Conservation (phyloP, 2,888 invertebrate species). For the Netelia fuscicornis region DNA sequence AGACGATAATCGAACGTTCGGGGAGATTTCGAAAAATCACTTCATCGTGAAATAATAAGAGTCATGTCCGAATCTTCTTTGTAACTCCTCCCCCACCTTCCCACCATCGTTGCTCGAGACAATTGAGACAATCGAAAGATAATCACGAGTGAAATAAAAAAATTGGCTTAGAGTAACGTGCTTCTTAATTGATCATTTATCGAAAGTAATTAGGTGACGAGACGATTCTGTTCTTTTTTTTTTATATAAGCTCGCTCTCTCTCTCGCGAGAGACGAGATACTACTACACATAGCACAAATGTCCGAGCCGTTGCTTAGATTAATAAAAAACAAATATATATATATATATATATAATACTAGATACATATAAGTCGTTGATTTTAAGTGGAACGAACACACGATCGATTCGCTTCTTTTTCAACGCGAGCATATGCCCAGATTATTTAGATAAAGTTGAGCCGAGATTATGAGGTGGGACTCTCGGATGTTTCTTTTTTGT, state of each 20-base stretch:
- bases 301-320: constrained; percentile 10
- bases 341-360: not conserved
- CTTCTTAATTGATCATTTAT: constrained; percentile 36
- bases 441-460: constrained; percentile 62
- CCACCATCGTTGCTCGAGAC: constrained; percentile 29
- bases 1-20: constrained; percentile 11
- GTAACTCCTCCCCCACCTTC: constrained; percentile 21
- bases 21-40: not conserved
- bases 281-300: not conserved
- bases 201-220: constrained; percentile 29
- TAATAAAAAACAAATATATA: constrained; percentile 18
- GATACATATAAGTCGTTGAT: constrained; percentile 27
- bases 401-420: constrained; percentile 11
- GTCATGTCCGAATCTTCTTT: constrained; percentile 52
- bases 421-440: constrained; percentile 39
- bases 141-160: constrained; percentile 36
- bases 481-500: constrained; percentile 10
- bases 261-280: not conserved
- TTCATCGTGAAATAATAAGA: constrained; percentile 33
- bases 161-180: constrained; percentile 32
- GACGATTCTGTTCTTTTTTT: not conserved
- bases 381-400: constrained; percentile 46
- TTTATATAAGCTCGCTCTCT: constrained; percentile 14
- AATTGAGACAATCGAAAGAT: constrained; percentile 56
- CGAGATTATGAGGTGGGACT: constrained; percentile 49